Conservation (phyloP, 2,888 invertebrate species). For the Chrysopilus asiliformis region DNA sequence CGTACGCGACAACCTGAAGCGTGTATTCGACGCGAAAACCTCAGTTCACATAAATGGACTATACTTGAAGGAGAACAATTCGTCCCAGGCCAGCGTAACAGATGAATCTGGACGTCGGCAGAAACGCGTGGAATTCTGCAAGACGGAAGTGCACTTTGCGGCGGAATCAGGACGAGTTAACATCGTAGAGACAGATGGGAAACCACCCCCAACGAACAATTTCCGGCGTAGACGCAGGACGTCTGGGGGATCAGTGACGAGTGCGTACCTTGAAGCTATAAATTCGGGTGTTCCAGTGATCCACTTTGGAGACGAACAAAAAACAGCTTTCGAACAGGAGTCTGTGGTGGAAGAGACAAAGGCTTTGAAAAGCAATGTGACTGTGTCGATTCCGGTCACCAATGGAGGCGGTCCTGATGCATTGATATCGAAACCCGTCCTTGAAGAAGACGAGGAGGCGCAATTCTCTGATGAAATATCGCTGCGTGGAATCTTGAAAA, state of each 20-base stretch:
- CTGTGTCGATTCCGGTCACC: constrained; percentile 24
- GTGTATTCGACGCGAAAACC: constrained; percentile 22
- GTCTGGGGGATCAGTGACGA: constrained; percentile 32
- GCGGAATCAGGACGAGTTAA: constrained; percentile 75
- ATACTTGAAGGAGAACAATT: constrained; percentile 12
- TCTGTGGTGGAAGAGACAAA: constrained; percentile 1
- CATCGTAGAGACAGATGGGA: constrained; percentile 76
- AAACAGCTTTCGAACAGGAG: constrained; percentile 13
- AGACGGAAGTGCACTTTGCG: constrained; percentile 78
- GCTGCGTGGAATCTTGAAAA: constrained; percentile 59
- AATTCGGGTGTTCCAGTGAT: constrained; percentile 43
- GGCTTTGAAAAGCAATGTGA: constrained; percentile 18
- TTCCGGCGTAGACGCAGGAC: constrained; percentile 54
- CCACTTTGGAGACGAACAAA: constrained; percentile 46
- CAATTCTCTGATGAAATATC: constrained; percentile 32
- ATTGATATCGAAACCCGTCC: not conserved
- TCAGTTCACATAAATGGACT: constrained; percentile 31
- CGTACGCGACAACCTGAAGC: constrained; percentile 29
- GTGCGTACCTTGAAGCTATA: constrained; percentile 20
- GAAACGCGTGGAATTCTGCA: constrained; percentile 68
- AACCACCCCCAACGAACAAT: constrained; percentile 72
- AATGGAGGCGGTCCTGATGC: constrained; percentile 1
- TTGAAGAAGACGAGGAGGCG: constrained; percentile 18
- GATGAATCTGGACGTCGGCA: constrained; percentile 42
- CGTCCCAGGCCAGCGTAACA: constrained; percentile 20